Percentiles rank a stretch among this genome's conserved stretches.
Evolutionary conservation across 2,888 invertebrate species (phyloP).

Genomic region (Drosophila multiciliata): DNA sequence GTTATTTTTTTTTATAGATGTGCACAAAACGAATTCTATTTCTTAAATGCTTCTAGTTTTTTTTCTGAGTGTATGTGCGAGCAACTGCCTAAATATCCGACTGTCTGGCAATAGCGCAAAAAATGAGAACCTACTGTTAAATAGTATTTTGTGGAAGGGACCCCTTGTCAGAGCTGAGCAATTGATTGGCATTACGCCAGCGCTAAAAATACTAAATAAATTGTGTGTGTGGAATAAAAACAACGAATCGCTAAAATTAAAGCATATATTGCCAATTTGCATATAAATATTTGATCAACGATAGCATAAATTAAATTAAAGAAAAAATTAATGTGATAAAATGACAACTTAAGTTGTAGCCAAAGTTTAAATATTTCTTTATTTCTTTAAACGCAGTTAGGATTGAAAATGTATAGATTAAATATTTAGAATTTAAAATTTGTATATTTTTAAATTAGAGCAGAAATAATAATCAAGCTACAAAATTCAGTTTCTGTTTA

Average conservation of each 20-base stretch:
- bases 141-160: conserved; percentile 21
- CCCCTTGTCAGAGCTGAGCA: conserved; percentile 46
- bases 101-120: conserved; percentile 29
- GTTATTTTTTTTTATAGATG: too few species aligned
- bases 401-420: background rate
- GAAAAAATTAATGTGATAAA: background rate
- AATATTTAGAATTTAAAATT: background rate
- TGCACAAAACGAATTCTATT: too few species aligned
- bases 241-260: conserved; percentile 30
- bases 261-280: conserved; percentile 33
- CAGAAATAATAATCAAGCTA: background rate
- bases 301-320: conserved; percentile 20
- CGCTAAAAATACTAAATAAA: conserved; percentile 23
- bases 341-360: background rate
- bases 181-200: conserved; percentile 62
- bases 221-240: conserved; percentile 45
- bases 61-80: conserved; percentile 7
- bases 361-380: background rate
- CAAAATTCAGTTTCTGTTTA: background rate
- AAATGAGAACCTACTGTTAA: conserved; percentile 49
- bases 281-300: conserved; percentile 15
- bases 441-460: background rate
- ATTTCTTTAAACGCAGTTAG: background rate
- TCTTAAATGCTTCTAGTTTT: background rate
- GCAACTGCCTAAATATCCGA: conserved; percentile 13